A percentile compares a stretch with the other conserved stretches of the same genome.
These are phyloP conservation scores for Amphiprion ocellaris DNA, from an alignment of 2,113 vertebrate species.

Conservation along the genomic window DNA sequence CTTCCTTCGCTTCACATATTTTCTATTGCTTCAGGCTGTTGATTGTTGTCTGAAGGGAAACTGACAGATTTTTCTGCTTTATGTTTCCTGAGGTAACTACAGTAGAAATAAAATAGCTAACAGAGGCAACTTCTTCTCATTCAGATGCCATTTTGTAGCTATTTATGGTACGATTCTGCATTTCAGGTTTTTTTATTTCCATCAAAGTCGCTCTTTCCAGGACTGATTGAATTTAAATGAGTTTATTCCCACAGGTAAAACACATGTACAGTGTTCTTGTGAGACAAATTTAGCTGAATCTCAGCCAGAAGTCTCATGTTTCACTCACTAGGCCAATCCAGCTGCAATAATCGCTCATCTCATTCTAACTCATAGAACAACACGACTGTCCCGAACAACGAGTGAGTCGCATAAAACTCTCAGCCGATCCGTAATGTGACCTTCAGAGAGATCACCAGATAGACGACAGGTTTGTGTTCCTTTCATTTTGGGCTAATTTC, in stretches of 20 bases:
- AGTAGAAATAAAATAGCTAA: too few species aligned
- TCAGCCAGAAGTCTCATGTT: conserved; percentile 1
- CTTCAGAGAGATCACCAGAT: conserved; percentile 45
- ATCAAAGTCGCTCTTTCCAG: too few species aligned
- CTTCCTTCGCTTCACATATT: background rate
- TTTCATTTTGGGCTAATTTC: conserved; percentile 73
- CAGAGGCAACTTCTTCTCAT: too few species aligned
- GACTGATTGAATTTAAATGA: too few species aligned
- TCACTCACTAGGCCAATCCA: background rate
- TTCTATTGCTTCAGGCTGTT: conserved; percentile 10
- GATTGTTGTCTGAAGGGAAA: background rate
- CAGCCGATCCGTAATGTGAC: conserved; percentile 35
- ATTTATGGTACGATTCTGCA: too few species aligned
- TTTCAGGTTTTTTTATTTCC: too few species aligned
- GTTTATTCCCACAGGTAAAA: too few species aligned
- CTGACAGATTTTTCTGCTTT: background rate
- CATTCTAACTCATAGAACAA: conserved; percentile 12
- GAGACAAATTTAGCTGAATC: background rate
- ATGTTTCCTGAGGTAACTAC: background rate
- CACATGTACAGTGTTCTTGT: too few species aligned
- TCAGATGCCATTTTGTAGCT: too few species aligned
- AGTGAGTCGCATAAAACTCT: conserved; percentile 37
- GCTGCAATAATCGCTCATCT: background rate
- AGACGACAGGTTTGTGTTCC: conserved; percentile 65
- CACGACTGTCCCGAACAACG: background rate